These are phyloP conservation scores for Entomyzon cyanotis DNA, from an alignment of 2,113 vertebrate genomes.

Conservation along the genomic window DNA sequence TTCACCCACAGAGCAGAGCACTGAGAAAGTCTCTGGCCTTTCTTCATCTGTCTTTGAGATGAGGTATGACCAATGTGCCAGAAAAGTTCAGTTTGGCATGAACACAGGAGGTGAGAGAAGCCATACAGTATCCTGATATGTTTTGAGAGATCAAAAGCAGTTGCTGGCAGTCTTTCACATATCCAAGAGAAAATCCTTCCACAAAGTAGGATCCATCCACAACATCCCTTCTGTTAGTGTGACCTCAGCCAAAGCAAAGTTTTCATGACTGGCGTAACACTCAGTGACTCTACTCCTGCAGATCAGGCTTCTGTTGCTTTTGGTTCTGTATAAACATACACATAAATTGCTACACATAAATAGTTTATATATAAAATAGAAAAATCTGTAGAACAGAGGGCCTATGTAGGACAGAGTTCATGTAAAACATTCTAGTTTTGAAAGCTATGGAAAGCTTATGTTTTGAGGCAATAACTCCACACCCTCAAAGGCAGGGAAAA, in stretches of 20 bases:
- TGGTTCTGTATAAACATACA: not conserved
- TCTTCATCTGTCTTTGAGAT: not conserved
- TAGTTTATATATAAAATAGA: not conserved
- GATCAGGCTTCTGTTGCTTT: not conserved
- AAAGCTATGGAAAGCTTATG: not conserved
- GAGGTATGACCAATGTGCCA: not conserved
- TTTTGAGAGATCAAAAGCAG: not conserved
- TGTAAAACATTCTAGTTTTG: not conserved
- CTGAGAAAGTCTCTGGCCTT: not conserved
- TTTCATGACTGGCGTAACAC: not conserved
- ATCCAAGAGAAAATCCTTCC: not conserved
- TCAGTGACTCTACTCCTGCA: not conserved
- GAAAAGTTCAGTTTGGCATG: not conserved
- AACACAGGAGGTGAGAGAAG: not conserved
- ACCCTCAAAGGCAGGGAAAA: not conserved
- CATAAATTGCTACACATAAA: constrained; percentile 19
- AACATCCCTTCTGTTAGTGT: not conserved
- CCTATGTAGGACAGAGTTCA: not conserved
- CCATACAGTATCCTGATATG: not conserved
- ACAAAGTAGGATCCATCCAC: not conserved
- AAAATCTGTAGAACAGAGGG: not conserved
- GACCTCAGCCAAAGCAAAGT: constrained; percentile 11
- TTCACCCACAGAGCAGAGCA: not conserved
- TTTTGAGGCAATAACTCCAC: not conserved
- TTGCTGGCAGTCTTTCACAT: not conserved